These are phyloP conservation scores for Papilio glaucus DNA, from an alignment of 1,140 invertebrate species.

Conservation along the genomic window DNA sequence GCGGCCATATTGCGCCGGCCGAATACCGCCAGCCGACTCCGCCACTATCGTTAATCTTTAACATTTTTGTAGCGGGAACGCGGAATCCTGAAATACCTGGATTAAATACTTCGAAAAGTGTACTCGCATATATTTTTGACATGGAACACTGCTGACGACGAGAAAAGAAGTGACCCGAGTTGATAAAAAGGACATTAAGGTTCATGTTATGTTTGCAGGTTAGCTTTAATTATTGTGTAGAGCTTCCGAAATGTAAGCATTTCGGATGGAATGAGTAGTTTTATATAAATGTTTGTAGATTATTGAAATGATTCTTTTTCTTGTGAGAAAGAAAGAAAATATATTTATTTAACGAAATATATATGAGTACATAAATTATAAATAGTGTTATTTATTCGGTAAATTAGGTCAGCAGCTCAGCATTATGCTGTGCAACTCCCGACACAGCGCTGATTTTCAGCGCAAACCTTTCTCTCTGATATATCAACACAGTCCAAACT, in stretches of 20 bases:
- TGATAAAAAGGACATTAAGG: neutral
- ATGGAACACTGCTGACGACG: neutral
- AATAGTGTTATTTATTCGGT: no score
- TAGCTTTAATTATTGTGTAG: neutral
- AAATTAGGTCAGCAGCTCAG: no score
- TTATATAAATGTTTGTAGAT: no score
- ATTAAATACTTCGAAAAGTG: neutral
- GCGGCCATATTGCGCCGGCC: constrained; percentile 46
- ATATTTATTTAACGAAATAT: no score
- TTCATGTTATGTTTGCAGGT: neutral
- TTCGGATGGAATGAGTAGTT: neutral
- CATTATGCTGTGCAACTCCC: no score
- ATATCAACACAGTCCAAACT: no score
- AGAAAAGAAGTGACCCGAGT: neutral
- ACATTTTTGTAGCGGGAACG: constrained; percentile 61
- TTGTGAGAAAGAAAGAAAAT: no score
- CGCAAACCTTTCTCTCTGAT: no score
- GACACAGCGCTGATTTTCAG: no score
- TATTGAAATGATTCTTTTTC: no score
- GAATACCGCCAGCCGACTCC: constrained; percentile 27
- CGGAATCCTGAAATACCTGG: constrained; percentile 45
- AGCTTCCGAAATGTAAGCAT: neutral
- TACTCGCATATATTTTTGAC: constrained; percentile 13
- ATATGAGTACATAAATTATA: no score
- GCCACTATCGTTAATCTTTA: constrained; percentile 60